Evolutionary conservation across 2,797 vertebrate species (phyloP).

Genomic region (Sebastes steindachneri): DNA sequence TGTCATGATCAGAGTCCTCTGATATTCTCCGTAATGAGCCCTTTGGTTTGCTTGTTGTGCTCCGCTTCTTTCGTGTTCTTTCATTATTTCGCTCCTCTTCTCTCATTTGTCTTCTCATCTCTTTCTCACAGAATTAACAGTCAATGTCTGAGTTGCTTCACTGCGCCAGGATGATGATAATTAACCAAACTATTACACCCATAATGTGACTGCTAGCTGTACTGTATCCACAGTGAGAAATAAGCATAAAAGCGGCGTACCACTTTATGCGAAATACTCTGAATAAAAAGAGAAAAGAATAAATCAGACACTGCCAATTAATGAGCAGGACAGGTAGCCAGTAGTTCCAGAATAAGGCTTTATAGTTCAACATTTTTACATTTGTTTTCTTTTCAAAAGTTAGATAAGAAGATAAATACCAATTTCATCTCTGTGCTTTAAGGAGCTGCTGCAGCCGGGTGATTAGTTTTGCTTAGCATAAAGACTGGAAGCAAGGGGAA

Average conservation of each 20-base stretch:
- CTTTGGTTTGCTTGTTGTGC: conserved; percentile 18
- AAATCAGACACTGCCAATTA: neutral
- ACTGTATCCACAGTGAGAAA: neutral
- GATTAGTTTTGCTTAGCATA: neutral
- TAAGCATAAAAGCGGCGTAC: neutral
- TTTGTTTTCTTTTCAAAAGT: neutral
- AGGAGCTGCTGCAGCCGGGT: neutral
- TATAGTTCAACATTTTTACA: neutral
- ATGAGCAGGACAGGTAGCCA: neutral
- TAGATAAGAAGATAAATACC: neutral
- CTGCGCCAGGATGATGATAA: neutral
- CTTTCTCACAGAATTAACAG: neutral
- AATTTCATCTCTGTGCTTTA: neutral
- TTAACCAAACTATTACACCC: neutral
- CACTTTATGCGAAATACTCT: too few relatives aligned
- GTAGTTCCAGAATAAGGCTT: neutral
- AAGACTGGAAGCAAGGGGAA: too few relatives aligned
- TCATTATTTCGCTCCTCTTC: neutral
- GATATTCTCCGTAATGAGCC: conserved; percentile 27
- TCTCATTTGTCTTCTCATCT: neutral
- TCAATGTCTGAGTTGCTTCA: neutral
- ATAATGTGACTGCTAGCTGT: neutral
- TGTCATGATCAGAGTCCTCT: conserved; percentile 31
- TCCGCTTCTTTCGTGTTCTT: neutral
- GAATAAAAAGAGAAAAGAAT: too few relatives aligned